Conservation (phyloP, 2,113 vertebrate species). For the Neotoma lepida region DNA sequence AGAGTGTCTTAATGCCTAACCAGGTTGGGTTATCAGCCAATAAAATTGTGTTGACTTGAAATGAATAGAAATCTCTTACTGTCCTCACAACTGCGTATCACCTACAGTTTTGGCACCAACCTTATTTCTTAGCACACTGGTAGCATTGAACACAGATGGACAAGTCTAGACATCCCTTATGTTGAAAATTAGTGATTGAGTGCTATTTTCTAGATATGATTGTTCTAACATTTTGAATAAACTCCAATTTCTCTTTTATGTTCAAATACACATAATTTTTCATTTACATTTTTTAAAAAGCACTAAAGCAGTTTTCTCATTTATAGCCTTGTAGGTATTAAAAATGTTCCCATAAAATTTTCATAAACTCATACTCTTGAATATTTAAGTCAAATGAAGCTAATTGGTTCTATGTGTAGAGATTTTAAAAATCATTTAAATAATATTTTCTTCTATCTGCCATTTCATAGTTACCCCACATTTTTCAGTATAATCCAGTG, state of each 20-base stretch:
- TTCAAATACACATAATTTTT: not conserved
- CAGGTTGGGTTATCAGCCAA: not conserved
- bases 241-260: not conserved
- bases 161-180: not conserved
- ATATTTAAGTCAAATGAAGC: not conserved
- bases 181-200: not conserved
- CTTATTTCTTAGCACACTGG: not conserved
- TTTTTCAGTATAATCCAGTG: not conserved
- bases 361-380: not conserved
- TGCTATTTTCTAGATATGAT: not conserved
- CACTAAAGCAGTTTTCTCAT: not conserved
- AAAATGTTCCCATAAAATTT: not conserved
- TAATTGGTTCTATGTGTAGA: not conserved
- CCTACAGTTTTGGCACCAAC: not conserved
- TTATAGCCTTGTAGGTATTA: not conserved
- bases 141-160: slow-evolving; percentile 6
- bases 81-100: not conserved
- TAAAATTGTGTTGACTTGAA: not conserved
- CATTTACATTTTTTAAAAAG: not conserved
- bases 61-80: not conserved
- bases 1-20: not conserved
- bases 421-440: not conserved
- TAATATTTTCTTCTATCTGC: not conserved
- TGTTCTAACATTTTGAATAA: not conserved
- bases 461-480: not conserved